Evolutionary conservation across 2,888 invertebrate species (phyloP), one percentile per base, ranked within the genome.

Genomic region (Lepidonotus clava): DNA sequence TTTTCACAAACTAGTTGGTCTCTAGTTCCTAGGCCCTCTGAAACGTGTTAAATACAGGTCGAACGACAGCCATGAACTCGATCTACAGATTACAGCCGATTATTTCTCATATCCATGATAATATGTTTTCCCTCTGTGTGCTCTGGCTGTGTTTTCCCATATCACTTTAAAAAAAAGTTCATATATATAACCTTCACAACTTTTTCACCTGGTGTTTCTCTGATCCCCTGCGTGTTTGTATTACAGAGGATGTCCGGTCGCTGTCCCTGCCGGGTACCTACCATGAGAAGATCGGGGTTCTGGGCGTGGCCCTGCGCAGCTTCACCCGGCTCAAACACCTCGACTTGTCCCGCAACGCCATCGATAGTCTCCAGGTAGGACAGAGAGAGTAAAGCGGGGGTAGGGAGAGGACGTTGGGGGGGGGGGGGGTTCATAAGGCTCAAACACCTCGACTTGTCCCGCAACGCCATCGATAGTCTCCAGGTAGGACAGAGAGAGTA

Each of bases 201-300:
- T n/a, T n/a, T n/a, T 46, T 46, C 18, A 18, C 18, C 18, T 46
- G 6, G 18, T 46, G 46, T 46, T 6, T 6, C 46, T 46, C 46
- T 46, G 46, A 11, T 18, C 46, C 18, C 46, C 46, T 46, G 46
- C 2, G 21, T 53, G 6, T 61, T 1, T 46, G 11, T 87, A n/a
- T n/a, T 90, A 83, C 91, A 94, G 94, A 94, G 90, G 93, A 94
- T 91, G 93, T 94, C 21, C 92, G 93, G 71, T 93, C 94, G 5
- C 87, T 94, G 71, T 92, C 94, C 0, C 85, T 94, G 28, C 94
- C 94, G 11, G 94, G 94, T 36, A 93, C 93, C 21, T 94, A 93
- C 87, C 93, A 94, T 90, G 94, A 94, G 88, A 94, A 94, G 89
- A 92, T 94, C 77, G 90, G 90, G 6, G 88, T 90, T 5, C 89